Evolutionary conservation across 2,113 vertebrate species (phyloP).

Genomic region (Raja brachyura): DNA sequence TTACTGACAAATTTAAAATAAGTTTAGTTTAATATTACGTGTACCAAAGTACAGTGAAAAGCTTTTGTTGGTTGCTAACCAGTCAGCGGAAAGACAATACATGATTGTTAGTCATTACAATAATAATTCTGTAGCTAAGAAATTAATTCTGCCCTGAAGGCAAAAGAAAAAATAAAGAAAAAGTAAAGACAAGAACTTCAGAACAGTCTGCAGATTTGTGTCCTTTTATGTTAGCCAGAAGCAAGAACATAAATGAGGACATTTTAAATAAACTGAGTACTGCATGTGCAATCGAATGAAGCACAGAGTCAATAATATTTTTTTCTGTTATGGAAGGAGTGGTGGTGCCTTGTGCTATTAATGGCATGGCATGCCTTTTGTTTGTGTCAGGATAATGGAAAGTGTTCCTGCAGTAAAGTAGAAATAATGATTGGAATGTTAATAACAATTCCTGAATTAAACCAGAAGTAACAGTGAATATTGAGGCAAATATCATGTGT

Average conservation of each 20-base stretch:
- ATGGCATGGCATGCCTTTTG: background rate
- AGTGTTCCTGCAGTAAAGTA: background rate
- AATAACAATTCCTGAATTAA: background rate
- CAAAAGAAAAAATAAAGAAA: background rate
- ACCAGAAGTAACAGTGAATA: background rate
- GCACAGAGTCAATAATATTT: no score
- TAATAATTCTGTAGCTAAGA: background rate
- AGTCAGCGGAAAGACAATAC: no score
- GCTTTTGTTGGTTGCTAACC: no score
- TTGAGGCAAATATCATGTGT: background rate
- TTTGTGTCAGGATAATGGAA: background rate
- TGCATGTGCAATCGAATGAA: background rate
- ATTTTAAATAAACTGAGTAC: background rate
- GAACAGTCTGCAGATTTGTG: background rate
- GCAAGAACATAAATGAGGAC: background rate
- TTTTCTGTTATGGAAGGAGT: background rate
- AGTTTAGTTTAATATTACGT: no score
- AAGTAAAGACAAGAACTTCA: background rate
- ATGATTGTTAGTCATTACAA: no score
- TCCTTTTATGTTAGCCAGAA: background rate
- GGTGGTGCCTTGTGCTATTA: background rate
- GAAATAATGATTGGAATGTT: slow-evolving; percentile 17
- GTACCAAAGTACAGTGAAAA: no score
- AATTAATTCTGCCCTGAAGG: background rate
- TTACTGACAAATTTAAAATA: background rate